phyloP scores from a whole-genome alignment of 2,113 vertebrate species.

The Neotoma lepida region DNA sequence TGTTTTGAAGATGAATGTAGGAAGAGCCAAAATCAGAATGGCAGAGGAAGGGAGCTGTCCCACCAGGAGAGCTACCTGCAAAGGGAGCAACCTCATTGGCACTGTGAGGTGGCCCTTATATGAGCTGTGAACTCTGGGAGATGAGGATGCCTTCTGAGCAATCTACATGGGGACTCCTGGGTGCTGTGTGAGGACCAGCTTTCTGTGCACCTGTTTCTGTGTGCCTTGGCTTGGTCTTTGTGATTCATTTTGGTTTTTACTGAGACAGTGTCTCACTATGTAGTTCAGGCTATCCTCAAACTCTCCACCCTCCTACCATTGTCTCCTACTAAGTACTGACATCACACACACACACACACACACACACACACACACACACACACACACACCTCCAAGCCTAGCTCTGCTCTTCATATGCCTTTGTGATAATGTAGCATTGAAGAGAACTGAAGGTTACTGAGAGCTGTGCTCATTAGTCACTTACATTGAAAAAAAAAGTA shows the following conservation, averaged over 20 bases:
- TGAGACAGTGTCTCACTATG: neutral
- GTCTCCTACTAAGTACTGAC: too few relatives aligned
- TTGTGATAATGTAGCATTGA: fast-evolving
- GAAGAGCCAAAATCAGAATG: neutral
- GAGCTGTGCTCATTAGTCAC: neutral
- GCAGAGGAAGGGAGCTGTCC: fast-evolving
- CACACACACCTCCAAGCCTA: too few relatives aligned
- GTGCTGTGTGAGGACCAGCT: neutral
- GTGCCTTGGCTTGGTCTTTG: neutral
- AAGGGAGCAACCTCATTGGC: neutral
- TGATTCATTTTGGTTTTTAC: neutral
- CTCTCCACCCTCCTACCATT: too few relatives aligned
- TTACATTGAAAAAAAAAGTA: neutral
- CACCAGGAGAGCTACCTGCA: neutral
- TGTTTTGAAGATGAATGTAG: neutral
- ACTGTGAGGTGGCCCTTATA: neutral
- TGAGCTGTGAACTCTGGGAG: neutral
- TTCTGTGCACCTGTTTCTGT: neutral
- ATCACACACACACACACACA: neutral
- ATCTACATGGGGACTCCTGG: fast-evolving
- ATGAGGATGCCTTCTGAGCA: neutral
- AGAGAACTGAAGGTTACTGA: neutral
- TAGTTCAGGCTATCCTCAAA: neutral
- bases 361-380: neutral
- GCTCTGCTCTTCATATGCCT: neutral